Percentiles rank a stretch among this genome's conserved stretches.
These are phyloP conservation scores for Trypoxylon attenuatum DNA, from an alignment of 2,888 invertebrate genomes.

Conservation along the genomic window DNA sequence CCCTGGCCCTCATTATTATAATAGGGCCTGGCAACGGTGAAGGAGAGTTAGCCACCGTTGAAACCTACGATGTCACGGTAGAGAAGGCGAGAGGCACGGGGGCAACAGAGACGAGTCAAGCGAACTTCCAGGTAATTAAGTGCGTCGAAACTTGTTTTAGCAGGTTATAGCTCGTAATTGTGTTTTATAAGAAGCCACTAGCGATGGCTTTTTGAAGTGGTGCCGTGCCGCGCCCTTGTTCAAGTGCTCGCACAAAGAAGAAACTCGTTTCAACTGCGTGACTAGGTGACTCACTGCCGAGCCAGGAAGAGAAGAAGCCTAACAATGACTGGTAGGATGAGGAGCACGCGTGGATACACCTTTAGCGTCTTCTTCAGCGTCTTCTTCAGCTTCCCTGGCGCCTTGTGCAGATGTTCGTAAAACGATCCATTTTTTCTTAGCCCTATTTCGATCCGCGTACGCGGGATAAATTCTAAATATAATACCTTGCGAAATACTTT, in stretches of 20 bases:
- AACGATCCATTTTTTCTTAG: no score
- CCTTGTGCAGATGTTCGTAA: no score
- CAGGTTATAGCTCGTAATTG: slow-evolving; percentile 67
- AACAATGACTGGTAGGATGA: no score
- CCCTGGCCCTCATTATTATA: slow-evolving; percentile 40
- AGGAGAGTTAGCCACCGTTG: slow-evolving; percentile 22
- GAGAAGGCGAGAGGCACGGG: slow-evolving; percentile 16
- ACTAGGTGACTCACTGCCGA: slow-evolving; percentile 1
- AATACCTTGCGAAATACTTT: slow-evolving; percentile 42
- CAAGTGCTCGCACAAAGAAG: slow-evolving; percentile 25
- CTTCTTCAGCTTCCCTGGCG: no score
- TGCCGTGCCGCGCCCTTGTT: slow-evolving; percentile 11
- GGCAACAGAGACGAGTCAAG: slow-evolving; percentile 21
- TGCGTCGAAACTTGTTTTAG: slow-evolving; percentile 67
- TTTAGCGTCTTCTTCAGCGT: no score
- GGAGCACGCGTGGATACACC: no score
- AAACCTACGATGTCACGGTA: slow-evolving; percentile 34
- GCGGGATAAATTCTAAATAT: slow-evolving; percentile 24
- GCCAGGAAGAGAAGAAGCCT: neutral
- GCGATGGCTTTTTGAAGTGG: slow-evolving; percentile 43
- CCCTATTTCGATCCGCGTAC: neutral
- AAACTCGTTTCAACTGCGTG: slow-evolving; percentile 21
- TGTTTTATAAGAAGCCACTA: slow-evolving; percentile 59
- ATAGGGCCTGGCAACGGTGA: no score
- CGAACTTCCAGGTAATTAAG: slow-evolving; percentile 68